Evolutionary conservation across 2,888 invertebrate genomes (phyloP).

Genomic region (Kryphioiulus occultus): DNA sequence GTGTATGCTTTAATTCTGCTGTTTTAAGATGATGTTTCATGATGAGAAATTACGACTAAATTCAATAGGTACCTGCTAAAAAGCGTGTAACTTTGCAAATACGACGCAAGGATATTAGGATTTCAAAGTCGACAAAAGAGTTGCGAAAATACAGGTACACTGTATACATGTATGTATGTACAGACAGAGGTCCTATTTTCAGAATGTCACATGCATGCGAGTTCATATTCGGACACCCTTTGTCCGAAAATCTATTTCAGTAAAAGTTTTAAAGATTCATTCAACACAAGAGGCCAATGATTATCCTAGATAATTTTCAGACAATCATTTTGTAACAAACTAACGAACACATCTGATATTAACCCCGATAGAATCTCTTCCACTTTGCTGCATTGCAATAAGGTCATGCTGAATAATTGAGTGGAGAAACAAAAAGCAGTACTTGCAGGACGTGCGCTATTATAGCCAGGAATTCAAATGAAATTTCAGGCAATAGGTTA

Average conservation of each 20-base stretch:
- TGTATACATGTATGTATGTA: background rate
- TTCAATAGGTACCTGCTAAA: background rate
- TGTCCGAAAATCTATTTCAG: no score
- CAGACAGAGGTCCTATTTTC: no score
- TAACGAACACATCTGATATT: no score
- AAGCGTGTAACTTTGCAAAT: background rate
- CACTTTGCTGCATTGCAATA: background rate
- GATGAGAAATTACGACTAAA: background rate
- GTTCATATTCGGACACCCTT: no score
- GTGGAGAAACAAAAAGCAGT: background rate
- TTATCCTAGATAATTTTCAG: no score
- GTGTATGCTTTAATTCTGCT: background rate
- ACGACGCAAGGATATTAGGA: background rate
- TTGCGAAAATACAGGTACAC: background rate
- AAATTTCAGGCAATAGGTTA: background rate
- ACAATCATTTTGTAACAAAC: no score
- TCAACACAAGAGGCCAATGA: no score
- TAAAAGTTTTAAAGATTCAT: no score
- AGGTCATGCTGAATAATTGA: background rate
- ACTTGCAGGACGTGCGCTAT: background rate
- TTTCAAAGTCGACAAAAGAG: background rate
- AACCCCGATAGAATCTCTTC: no score
- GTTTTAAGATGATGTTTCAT: background rate
- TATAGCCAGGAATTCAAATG: background rate
- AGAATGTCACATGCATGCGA: no score